These are phyloP conservation scores for Eueremaeus valkanovi DNA, from an alignment of 2,888 invertebrate species.

Conservation along the genomic window DNA sequence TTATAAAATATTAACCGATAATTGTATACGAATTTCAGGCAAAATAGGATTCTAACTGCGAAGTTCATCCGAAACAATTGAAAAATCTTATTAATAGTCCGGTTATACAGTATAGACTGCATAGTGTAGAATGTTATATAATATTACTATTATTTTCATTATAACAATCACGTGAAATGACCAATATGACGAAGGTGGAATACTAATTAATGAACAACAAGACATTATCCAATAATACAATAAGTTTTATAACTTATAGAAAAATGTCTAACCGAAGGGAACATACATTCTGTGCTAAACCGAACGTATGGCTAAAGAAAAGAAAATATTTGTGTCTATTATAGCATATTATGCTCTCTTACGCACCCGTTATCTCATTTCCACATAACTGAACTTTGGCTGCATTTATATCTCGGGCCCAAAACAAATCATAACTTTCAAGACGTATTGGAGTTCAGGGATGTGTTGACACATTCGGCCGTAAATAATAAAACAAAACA, in stretches of 20 bases:
- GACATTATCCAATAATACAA: neutral
- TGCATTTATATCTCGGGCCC: neutral
- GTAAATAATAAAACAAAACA: slow-evolving; percentile 15
- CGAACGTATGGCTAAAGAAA: neutral
- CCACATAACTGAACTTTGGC: slow-evolving; percentile 26
- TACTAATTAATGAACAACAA: neutral
- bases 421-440: neutral
- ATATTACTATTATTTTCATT: no score
- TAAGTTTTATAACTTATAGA: neutral
- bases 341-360: slow-evolving; percentile 15
- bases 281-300: neutral
- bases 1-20: no score
- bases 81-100: no score
- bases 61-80: no score
- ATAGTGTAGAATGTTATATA: no score
- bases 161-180: no score
- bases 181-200: neutral
- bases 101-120: no score
- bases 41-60: no score
- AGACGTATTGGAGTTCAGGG: neutral
- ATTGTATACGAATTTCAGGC: no score
- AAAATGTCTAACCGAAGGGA: neutral
- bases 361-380: slow-evolving; percentile 25
- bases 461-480: neutral
- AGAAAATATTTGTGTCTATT: slow-evolving; percentile 14